Conservation (phyloP, 1,140 invertebrate species). For the Tachypleus tridentatus region DNA sequence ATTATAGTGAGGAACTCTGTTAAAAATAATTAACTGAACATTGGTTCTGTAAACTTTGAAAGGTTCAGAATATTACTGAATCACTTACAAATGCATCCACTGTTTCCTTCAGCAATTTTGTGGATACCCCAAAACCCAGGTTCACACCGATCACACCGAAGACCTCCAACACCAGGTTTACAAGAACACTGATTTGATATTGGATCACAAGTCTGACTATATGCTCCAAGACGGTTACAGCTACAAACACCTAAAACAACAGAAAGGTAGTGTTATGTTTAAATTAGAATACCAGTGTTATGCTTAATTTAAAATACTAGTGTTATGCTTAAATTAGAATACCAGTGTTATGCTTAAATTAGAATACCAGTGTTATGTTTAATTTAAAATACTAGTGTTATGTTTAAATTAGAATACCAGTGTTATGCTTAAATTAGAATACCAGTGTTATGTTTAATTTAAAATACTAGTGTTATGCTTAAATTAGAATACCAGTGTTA, state of each 20-base stretch:
- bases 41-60: too few species aligned
- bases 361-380: not conserved
- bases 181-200: conserved; percentile 67
- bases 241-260: conserved; percentile 31
- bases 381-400: not conserved
- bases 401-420: not conserved
- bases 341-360: not conserved
- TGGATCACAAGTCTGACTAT: conserved; percentile 57
- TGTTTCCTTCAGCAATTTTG: conserved; percentile 62
- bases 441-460: too few species aligned
- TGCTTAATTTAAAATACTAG: not conserved
- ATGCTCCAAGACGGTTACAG: conserved; percentile 41
- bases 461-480: too few species aligned
- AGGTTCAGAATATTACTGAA: too few species aligned
- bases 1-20: too few species aligned
- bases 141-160: conserved; percentile 78
- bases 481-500: too few species aligned
- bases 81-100: conserved; percentile 75
- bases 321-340: not conserved
- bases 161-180: conserved; percentile 71
- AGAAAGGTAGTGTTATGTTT: too few species aligned
- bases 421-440: not conserved
- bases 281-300: not conserved
- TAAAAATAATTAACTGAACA: too few species aligned
- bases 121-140: conserved; percentile 71